These are phyloP conservation scores for Branchinecta lindahli DNA, from an alignment of 1,140 invertebrate genomes.

Conservation along the genomic window DNA sequence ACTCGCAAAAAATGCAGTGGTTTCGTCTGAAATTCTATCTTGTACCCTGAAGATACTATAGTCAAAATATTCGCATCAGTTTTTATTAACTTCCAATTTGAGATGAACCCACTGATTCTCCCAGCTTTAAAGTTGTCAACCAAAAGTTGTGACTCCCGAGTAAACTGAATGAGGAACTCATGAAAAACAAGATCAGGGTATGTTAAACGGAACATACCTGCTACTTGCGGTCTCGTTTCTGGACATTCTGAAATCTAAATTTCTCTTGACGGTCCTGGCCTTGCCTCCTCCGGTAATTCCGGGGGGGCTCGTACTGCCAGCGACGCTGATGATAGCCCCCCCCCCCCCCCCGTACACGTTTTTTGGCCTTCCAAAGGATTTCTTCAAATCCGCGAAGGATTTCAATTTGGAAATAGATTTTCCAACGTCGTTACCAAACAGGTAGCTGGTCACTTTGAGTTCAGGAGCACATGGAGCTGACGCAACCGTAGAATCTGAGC, in stretches of 20 bases:
- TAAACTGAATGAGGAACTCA: background rate
- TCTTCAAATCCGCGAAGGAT: constrained; percentile 1
- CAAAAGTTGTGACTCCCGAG: background rate
- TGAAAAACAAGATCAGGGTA: constrained; percentile 5
- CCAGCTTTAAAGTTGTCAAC: constrained; percentile 1
- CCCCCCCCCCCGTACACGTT: too few species aligned
- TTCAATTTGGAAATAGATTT: background rate
- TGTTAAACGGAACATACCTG: background rate
- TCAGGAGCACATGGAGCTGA: constrained; percentile 8
- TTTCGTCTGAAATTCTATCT: background rate
- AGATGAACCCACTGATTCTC: constrained; percentile 5
- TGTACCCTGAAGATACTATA: background rate
- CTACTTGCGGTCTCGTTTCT: background rate
- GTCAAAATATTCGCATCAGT: background rate
- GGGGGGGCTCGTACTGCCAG: background rate
- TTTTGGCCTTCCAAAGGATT: constrained; percentile 1
- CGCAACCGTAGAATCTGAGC: background rate
- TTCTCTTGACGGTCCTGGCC: constrained; percentile 7
- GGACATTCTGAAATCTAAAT: background rate
- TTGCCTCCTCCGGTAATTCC: background rate
- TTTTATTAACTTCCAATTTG: background rate
- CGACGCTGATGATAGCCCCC: background rate
- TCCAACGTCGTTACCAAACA: background rate
- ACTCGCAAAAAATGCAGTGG: background rate
- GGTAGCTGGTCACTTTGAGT: background rate